Conservation (phyloP, 2,888 invertebrate species). For the Neocrepidodera transversa region DNA sequence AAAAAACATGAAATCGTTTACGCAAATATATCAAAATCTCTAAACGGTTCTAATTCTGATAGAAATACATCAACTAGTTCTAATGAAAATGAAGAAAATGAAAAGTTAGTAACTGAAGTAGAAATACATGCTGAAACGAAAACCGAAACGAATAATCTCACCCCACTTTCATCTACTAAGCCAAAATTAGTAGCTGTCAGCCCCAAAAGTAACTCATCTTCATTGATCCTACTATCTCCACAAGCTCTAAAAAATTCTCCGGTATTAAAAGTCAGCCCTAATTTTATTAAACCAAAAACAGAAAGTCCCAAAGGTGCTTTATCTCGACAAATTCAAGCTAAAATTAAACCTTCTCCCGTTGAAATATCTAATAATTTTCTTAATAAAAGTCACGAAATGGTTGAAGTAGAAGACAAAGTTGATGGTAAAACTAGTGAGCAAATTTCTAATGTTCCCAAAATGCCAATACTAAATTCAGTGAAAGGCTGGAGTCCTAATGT, state of each 20-base stretch:
- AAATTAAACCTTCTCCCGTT: conserved; percentile 48
- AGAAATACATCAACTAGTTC: conserved; percentile 40
- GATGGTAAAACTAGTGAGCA: conserved; percentile 36
- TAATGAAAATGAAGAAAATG: conserved; percentile 45
- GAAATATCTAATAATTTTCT: conserved; percentile 43
- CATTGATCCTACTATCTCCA: conserved; percentile 34
- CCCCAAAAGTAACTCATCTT: conserved; percentile 35
- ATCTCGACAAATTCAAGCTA: conserved; percentile 55
- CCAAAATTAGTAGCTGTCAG: conserved; percentile 44
- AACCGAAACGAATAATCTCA: neutral
- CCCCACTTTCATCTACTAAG: conserved; percentile 20
- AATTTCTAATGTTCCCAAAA: conserved; percentile 51
- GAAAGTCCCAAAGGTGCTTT: conserved; percentile 56
- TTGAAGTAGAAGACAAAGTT: conserved; percentile 28
- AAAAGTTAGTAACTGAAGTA: conserved; percentile 48
- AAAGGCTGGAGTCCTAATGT: conserved; percentile 48
- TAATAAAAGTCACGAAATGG: conserved; percentile 28
- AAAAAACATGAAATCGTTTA: conserved; percentile 52
- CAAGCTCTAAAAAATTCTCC: conserved; percentile 55
- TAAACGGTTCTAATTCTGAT: conserved; percentile 39
- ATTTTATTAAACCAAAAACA: conserved; percentile 60
- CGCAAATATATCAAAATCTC: conserved; percentile 49
- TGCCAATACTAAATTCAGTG: conserved; percentile 56
- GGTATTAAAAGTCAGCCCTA: conserved; percentile 66
- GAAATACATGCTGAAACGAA: conserved; percentile 47